Evolutionary conservation across 2,113 vertebrate genomes (phyloP), one percentile per base, ranked within the genome.

Genomic region (Oplegnathus fasciatus): DNA sequence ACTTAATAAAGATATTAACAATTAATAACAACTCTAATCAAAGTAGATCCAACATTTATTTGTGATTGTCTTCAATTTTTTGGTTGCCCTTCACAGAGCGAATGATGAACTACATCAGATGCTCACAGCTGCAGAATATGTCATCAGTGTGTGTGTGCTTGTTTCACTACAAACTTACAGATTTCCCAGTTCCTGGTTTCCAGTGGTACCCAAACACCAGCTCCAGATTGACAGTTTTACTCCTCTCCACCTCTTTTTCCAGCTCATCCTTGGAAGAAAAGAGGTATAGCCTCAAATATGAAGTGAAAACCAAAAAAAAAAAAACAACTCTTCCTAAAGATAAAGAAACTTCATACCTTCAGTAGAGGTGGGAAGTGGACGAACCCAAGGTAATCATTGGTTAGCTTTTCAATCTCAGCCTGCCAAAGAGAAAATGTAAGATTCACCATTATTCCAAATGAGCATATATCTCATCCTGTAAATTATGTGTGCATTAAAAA

Each of bases 151-250:
- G 52, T 75, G 44, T 30, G 52, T 71, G 44, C 44, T 46, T 77
- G 72, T 46, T 24, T 78, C 32, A 66, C 52, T 48, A 20, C 48
- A 80, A 64, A 91, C 91, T 94, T 97, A 99, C 98, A 95, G 96
- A 93, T 80, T 94, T 95, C 37, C 97, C 95, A 2, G 75, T 97
- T 92, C 97, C 98, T 0, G 98, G 95, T 94, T 99, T 99, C 95
- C 98, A 96, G 92, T 99, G 98, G 92, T 98, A 98, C 74, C 98
- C 98, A 94, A 99, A 99, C 88, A 99, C 97, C 28, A 99, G 95
- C 94, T 99, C 98, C 86, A 99, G 96, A 88, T 97, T 96, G 61
- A 99, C 96, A 20, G 94, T 88, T 94, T 98, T 99, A 86, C 94
- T 96, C 81, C 92, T 85, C 78, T 96, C 95, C 87, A 96, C 95